Evolutionary conservation across 1,140 invertebrate genomes (phyloP).

Genomic region (Spodoptera frugiperda): DNA sequence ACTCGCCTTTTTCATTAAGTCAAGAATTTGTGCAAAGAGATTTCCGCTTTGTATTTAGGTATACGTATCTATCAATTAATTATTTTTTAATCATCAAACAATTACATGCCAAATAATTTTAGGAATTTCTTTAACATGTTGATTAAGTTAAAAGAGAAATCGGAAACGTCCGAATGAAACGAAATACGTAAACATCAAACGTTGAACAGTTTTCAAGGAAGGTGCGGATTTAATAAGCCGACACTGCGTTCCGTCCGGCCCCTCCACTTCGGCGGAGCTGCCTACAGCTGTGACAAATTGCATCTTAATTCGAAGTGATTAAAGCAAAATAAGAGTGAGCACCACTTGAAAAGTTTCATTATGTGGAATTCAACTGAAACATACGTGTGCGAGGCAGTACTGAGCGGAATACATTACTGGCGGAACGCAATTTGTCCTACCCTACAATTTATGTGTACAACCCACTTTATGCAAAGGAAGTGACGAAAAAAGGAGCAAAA

Average conservation of each 20-base stretch:
- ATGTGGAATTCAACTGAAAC: conserved; percentile 67
- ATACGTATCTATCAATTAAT: too few relatives aligned
- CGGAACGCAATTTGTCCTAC: conserved; percentile 72
- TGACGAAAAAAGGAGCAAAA: conserved; percentile 67
- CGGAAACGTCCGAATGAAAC: neutral
- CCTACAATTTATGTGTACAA: conserved; percentile 76
- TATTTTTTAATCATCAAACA: neutral
- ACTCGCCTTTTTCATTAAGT: too few relatives aligned
- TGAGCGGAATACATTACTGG: conserved; percentile 65
- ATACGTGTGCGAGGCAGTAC: conserved; percentile 62
- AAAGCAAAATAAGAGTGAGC: conserved; percentile 66
- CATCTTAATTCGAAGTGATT: conserved; percentile 48
- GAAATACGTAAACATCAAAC: conserved; percentile 28
- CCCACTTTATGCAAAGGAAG: conserved; percentile 71
- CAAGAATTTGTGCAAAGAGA: too few relatives aligned
- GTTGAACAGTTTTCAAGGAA: conserved; percentile 6
- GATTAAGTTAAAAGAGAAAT: conserved; percentile 2
- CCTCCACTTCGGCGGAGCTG: neutral
- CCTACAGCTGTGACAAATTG: conserved; percentile 46
- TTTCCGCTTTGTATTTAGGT: too few relatives aligned
- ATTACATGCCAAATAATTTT: neutral
- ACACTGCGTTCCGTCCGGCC: conserved; percentile 2
- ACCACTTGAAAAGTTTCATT: conserved; percentile 76
- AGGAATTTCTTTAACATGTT: neutral
- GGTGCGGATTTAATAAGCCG: conserved; percentile 28